These are phyloP conservation scores for Motacilla tschutschensis DNA, from an alignment of 2,113 vertebrate species.

Conservation along the genomic window DNA sequence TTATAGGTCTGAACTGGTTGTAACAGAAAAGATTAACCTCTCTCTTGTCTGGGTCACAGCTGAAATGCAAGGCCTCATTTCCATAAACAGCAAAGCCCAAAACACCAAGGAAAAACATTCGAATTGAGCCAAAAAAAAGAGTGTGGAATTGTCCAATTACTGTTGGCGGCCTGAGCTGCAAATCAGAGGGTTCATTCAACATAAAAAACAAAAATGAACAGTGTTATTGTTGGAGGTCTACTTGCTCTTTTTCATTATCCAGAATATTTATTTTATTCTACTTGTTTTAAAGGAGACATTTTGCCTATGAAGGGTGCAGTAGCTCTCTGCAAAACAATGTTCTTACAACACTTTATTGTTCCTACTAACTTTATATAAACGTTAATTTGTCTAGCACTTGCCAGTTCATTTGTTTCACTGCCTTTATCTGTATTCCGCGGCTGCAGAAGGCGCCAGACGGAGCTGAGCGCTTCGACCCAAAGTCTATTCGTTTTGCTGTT, in stretches of 20 bases:
- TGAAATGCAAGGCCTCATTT: conserved; percentile 89
- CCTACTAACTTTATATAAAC: not conserved
- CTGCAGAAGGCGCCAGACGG: not conserved
- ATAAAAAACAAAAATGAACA: conserved; percentile 20
- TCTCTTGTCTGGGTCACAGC: conserved; percentile 84
- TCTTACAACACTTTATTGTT: not conserved
- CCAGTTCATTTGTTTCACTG: not conserved
- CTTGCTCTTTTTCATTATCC: not conserved
- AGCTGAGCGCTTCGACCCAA: not conserved
- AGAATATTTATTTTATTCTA: not conserved
- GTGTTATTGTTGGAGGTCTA: not conserved
- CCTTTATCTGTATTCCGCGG: not conserved
- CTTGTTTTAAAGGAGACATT: not conserved
- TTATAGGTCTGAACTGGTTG: conserved; percentile 88
- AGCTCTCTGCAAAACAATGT: not conserved
- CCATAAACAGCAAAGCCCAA: conserved; percentile 87
- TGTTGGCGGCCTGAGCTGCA: conserved; percentile 84
- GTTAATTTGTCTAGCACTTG: not conserved
- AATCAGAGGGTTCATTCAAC: conserved; percentile 13
- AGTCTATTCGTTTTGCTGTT: not conserved
- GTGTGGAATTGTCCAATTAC: conserved; percentile 89
- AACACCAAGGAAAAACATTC: conserved; percentile 84
- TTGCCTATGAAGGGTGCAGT: not conserved
- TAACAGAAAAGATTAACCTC: conserved; percentile 89
- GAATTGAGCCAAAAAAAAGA: conserved; percentile 86